Base-by-base conservation (phyloP, 2,113 vertebrate genomes). In the Hemiprocne comata region DNA sequence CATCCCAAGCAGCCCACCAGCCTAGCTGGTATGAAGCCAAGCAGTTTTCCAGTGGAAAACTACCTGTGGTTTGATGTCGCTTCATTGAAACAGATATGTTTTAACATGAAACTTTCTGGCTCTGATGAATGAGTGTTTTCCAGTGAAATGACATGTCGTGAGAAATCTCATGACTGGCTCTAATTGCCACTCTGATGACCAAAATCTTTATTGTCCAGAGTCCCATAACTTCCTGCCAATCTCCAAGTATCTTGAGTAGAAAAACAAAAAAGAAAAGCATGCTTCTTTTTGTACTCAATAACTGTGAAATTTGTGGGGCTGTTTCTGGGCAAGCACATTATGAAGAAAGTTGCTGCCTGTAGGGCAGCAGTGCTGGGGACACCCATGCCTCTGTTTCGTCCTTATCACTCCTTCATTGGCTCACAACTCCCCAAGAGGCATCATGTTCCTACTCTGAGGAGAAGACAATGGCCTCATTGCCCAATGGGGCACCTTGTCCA, bases 401-500 rank as follows among this genome's bases (percentile, higher is more conserved):
- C 71, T 86, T 80, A 77, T 79, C 5, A 1, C 55, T 77, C 15
- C 31, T n/a, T 17, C 36, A 33, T 80, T 62, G 65, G 26, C 69
- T 74, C 55, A 40, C 38, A 79, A 36, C 31, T 7, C 26, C 55
- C 69, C 8, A 21, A 92, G 79, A 86, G 88, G 53, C 53, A 81
- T 73, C 0, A 0, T 3, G 3, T 76, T 89, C 44, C 64, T 94
- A 70, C 76, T 90, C 86, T 85, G 60, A 95, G 64, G 57, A 48
- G 89, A 95, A 91, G 94, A 94, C 90, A 92, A 94, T 79, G 58
- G 76, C 48, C 28, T 84, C n/a, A 40, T 93, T 94, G 77, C 83
- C 62, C 80, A 91, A 42, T 1, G 5, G 77, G 64, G 14, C 70
- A 74, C 0, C 15, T 66, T 95, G 80, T 93, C 69, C 50, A 73